Evolutionary conservation across 2,888 invertebrate genomes (phyloP), one percentile per base, ranked within the genome.

Genomic region (Hartigia nigra): DNA sequence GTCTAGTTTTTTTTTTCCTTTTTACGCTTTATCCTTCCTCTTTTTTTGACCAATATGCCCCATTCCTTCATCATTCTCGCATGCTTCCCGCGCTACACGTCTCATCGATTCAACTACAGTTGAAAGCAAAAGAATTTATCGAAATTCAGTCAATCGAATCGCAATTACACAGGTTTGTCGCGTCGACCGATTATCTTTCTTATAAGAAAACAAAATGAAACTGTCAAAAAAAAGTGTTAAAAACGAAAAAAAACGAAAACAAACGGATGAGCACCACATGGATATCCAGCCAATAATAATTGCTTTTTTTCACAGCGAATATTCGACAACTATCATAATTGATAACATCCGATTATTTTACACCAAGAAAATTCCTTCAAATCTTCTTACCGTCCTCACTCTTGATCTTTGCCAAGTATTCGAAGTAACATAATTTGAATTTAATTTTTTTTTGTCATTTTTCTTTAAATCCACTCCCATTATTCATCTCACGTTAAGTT

Each of bases 261-360:
- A 55, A 55, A 23, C 55, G 55, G 23, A 55, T 55, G 55, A 55
- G 55, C 55, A 55, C 55, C 55, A 55, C 5, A 55, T 55, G 23
- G 55, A 55, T 55, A 5, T 55, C 55, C 55, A 55, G 55, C 55
- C 55, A 55, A 55, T 55, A 23, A 55, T 55, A 55, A 23, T 9
- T 55, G 23, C 14, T 5, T 14, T 55, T 55, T 23, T 23, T 9
- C 23, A 23, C 23, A 55, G 55, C 55, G 23, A 55, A 55, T 55
- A 55, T 23, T 55, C 55, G 55, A 55, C 55, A 2, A 39, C 23
- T 55, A 23, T 55, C 23, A 5, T 23, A 23, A 55, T 9, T 0
- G 55, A 55, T 55, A 55, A 55, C 23, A 23, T 23, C 55, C 23
- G 55, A 88, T 89, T 90, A 90, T 90, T 90, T 88, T 90, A 90